These are phyloP conservation scores for Alethe diademata DNA, from an alignment of 2,113 vertebrate species.

Conservation along the genomic window DNA sequence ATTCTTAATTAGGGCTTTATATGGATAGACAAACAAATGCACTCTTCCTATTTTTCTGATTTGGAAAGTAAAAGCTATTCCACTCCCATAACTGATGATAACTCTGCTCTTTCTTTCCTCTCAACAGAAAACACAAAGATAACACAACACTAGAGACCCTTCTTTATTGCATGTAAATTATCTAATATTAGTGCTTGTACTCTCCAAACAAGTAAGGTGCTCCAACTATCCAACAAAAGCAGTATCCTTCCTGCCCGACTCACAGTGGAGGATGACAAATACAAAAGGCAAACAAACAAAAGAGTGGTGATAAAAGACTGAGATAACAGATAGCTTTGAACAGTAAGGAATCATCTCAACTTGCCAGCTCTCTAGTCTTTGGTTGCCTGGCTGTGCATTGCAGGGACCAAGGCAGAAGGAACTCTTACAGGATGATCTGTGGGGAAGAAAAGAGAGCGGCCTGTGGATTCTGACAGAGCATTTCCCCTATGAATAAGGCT, in stretches of 20 bases:
- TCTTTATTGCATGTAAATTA: neutral
- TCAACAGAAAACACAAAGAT: neutral
- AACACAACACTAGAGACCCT: neutral
- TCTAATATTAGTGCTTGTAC: neutral
- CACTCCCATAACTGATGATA: neutral
- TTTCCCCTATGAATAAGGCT: neutral
- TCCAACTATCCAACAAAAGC: neutral
- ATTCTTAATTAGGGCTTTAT: neutral
- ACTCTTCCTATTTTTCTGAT: neutral
- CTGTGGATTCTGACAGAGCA: conserved; percentile 8
- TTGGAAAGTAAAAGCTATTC: neutral
- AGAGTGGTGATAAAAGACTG: neutral
- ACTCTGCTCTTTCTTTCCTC: neutral
- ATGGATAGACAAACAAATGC: neutral
- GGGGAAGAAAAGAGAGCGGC: conserved; percentile 2
- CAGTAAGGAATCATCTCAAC: conserved; percentile 31
- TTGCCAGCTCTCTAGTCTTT: conserved; percentile 44
- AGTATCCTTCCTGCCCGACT: neutral
- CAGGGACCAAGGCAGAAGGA: conserved; percentile 34
- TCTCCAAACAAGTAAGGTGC: neutral
- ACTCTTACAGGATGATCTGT: conserved; percentile 41
- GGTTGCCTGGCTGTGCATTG: conserved; percentile 38
- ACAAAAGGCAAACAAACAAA: neutral
- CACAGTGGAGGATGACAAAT: neutral
- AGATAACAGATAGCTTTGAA: conserved; percentile 24